Percentiles rank a stretch among this genome's conserved stretches.
Evolutionary conservation across 2,113 vertebrate genomes (phyloP).

Genomic region (Trogon surrucura): DNA sequence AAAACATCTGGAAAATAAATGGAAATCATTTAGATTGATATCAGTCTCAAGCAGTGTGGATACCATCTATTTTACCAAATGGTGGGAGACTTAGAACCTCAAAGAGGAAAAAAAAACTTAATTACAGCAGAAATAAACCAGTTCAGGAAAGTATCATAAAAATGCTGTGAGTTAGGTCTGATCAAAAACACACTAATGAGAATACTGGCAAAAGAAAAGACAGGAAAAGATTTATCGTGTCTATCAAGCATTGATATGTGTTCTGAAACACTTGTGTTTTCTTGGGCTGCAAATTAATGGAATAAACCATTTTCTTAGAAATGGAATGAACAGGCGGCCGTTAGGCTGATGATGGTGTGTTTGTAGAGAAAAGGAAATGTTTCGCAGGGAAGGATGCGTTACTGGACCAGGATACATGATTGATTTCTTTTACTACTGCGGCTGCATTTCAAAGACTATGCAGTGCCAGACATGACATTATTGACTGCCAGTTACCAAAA

Average conservation of each 20-base stretch:
- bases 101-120: slow-evolving; percentile 48
- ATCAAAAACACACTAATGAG: slow-evolving; percentile 57
- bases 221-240: slow-evolving; percentile 31
- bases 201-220: slow-evolving; percentile 32
- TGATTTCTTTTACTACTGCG: neutral
- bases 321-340: neutral
- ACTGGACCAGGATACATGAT: neutral
- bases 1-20: slow-evolving; percentile 64
- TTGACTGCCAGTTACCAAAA: neutral
- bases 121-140: slow-evolving; percentile 46
- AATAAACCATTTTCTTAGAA: slow-evolving; percentile 13
- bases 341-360: neutral
- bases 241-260: slow-evolving; percentile 20
- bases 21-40: slow-evolving; percentile 39
- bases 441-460: neutral
- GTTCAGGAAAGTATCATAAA: slow-evolving; percentile 38
- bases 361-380: neutral
- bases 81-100: slow-evolving; percentile 27
- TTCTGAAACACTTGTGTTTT: slow-evolving; percentile 25
- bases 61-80: slow-evolving; percentile 31
- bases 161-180: slow-evolving; percentile 12
- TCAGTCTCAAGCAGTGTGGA: slow-evolving; percentile 13
- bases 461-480: neutral
- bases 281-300: neutral
- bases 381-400: neutral